Conservation (phyloP, 2,888 invertebrate species). For the Chrysolina americana region DNA sequence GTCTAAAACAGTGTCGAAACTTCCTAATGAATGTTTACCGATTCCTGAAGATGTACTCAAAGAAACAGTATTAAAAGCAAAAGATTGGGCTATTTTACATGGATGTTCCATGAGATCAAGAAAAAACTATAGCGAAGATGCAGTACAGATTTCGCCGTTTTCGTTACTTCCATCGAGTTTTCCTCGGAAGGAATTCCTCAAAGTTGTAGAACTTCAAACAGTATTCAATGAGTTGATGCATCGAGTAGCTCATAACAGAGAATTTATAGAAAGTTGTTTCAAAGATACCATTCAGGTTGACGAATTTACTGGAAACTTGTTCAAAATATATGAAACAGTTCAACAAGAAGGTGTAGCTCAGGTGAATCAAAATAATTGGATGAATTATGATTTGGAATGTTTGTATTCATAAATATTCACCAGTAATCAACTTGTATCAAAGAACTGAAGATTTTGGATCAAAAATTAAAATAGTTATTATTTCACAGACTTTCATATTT, state of each 20-base stretch:
- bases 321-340: constrained; percentile 87
- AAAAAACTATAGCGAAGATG: constrained; percentile 76
- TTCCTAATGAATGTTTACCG: constrained; percentile 79
- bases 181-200: constrained; percentile 81
- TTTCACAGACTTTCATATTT: no score
- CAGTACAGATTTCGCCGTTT: constrained; percentile 85
- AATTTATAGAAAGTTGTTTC: constrained; percentile 81
- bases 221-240: constrained; percentile 87
- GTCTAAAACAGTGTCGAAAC: constrained; percentile 38
- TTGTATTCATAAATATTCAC: neutral
- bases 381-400: neutral
- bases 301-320: constrained; percentile 87
- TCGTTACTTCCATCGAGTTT: constrained; percentile 84
- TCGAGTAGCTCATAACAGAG: constrained; percentile 83
- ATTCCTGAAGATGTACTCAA: constrained; percentile 75
- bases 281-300: constrained; percentile 89
- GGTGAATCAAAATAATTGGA: constrained; percentile 71
- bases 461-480: no score
- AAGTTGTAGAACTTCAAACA: constrained; percentile 81
- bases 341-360: constrained; percentile 84
- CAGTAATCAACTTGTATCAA: neutral
- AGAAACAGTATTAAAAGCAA: constrained; percentile 80
- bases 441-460: no score
- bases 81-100: constrained; percentile 89
- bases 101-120: constrained; percentile 85